These are phyloP conservation scores for Noctua pronuba DNA, from an alignment of 2,888 invertebrate species.

Conservation along the genomic window DNA sequence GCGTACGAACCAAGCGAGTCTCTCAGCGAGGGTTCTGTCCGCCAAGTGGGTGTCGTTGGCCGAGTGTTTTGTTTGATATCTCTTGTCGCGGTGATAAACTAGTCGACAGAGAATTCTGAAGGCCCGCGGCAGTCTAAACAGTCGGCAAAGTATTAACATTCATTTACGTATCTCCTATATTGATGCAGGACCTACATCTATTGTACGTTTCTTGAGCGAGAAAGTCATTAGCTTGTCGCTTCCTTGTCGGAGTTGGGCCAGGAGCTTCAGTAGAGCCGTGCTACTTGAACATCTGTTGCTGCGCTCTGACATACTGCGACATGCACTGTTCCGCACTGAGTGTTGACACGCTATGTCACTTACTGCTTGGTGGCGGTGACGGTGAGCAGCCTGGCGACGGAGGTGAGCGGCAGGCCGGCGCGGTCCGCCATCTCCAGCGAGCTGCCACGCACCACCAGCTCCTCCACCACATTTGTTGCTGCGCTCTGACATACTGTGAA, in stretches of 20 bases:
- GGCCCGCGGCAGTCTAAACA: background rate
- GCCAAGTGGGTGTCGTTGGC: background rate
- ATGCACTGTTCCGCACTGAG: background rate
- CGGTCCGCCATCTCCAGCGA: conserved; percentile 75
- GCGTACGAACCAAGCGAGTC: background rate
- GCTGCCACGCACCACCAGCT: conserved; percentile 85
- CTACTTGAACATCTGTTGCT: background rate
- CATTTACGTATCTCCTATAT: background rate
- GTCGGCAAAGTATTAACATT: background rate
- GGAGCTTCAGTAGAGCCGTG: background rate
- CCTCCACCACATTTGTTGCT: conserved; percentile 79
- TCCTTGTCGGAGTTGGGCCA: background rate
- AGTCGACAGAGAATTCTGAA: background rate
- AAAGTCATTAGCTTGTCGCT: background rate
- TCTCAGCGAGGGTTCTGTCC: background rate
- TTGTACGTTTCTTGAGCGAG: background rate
- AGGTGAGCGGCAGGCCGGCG: conserved; percentile 78
- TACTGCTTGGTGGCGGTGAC: conserved; percentile 74
- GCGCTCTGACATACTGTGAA: conserved; percentile 85
- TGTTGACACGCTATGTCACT: conserved; percentile 40
- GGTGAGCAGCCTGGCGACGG: conserved; percentile 78
- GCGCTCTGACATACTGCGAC: background rate
- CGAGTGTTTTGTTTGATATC: background rate
- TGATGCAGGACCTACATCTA: background rate
- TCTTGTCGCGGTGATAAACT: background rate